phyloP scores from a whole-genome alignment of 1,140 invertebrate genomes.

The Drosophila melanogaster region Release_6_plus_ISO1_MT NT_033777.3:15087501-15088000 shows the following conservation, averaged over 20 bases:
- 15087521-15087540: constrained; percentile 2
- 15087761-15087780: not conserved
- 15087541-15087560: constrained; percentile 56
- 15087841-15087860: not conserved
- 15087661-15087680: constrained; percentile 11
- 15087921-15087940: constrained; percentile 47
- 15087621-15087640: constrained; percentile 47
- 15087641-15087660: constrained; percentile 1
- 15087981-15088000: constrained; percentile 36
- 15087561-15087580: constrained; percentile 56
- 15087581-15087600: constrained; percentile 63
- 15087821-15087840: too few relatives aligned
- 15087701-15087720: not conserved
- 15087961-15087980: constrained; percentile 24
- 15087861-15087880: not conserved
- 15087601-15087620: constrained; percentile 61
- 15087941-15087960: constrained; percentile 75
- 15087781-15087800: too few relatives aligned
- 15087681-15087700: constrained; percentile 8
- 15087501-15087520: not conserved
- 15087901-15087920: constrained; percentile 14
- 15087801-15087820: too few relatives aligned
- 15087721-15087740: not conserved
- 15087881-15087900: constrained; percentile 6
- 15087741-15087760: too few relatives aligned